phyloP scores from a whole-genome alignment of 2,797 vertebrate species.

The Adelosebastes latens region DNA sequence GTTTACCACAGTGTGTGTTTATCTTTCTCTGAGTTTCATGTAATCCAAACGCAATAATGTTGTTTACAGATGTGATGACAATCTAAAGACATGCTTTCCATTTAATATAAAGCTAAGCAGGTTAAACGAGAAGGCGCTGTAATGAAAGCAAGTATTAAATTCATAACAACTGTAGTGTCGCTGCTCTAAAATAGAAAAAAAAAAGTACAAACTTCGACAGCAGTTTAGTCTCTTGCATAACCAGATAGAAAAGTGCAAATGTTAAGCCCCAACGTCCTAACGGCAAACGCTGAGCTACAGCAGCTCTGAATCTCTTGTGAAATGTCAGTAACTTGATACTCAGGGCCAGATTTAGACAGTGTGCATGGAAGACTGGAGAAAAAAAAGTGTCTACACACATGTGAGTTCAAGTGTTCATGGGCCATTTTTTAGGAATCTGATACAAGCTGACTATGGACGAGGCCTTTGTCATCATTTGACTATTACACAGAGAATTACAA shows the following conservation, averaged over 20 bases:
- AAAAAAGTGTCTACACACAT: background rate
- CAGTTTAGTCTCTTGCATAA: slow-evolving; percentile 3
- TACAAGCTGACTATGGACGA: background rate
- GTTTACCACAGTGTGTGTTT: slow-evolving; percentile 13
- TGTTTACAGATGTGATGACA: slow-evolving; percentile 43
- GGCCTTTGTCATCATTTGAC: background rate
- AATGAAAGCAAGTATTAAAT: background rate
- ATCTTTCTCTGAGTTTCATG: slow-evolving; percentile 15
- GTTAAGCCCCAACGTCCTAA: background rate
- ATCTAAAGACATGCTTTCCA: background rate
- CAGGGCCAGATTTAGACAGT: background rate
- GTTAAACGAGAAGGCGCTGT: background rate
- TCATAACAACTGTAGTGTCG: background rate
- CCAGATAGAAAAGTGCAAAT: slow-evolving; percentile 5
- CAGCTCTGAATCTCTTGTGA: background rate
- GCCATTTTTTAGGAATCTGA: background rate
- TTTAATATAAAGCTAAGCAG: slow-evolving; percentile 15
- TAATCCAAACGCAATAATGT: slow-evolving; percentile 16
- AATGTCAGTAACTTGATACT: slow-evolving; percentile 11
- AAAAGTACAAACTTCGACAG: background rate
- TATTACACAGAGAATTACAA: background rate
- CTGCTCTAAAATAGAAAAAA: background rate
- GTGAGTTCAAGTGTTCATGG: background rate
- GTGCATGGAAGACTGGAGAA: background rate
- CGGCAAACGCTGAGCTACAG: background rate